phyloP scores from a whole-genome alignment of 1,140 invertebrate species.

The Yoshiicerus persimilis region DNA sequence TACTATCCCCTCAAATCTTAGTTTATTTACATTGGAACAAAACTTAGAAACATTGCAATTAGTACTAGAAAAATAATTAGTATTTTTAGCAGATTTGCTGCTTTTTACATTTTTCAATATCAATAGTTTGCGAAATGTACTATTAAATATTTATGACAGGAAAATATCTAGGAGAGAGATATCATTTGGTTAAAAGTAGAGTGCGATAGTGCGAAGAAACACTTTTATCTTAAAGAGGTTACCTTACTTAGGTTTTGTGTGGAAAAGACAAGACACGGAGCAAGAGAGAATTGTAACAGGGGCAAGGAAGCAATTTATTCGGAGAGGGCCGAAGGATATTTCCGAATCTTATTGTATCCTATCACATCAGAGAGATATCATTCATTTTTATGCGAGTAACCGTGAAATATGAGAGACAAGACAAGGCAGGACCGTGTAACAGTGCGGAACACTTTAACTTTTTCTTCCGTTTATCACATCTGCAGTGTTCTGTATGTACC shows the following conservation, averaged over 20 bases:
- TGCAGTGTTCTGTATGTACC: neutral
- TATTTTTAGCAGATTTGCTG: no score
- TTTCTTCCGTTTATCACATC: neutral
- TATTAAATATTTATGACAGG: neutral
- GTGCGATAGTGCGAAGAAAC: neutral
- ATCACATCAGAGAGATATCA: neutral
- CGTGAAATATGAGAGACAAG: conserved; percentile 9
- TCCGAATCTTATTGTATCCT: neutral
- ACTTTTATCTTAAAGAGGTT: neutral
- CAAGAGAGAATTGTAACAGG: neutral
- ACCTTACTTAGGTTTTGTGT: neutral
- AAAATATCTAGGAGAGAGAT: neutral
- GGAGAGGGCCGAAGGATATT: neutral
- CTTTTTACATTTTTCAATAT: no score
- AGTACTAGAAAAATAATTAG: no score
- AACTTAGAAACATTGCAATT: no score
- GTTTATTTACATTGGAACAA: no score
- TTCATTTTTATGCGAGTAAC: conserved; percentile 5
- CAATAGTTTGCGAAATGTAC: no score
- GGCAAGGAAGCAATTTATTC: neutral
- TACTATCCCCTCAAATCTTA: no score
- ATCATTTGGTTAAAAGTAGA: no score
- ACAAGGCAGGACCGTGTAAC: neutral
- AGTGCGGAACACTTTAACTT: neutral
- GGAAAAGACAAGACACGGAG: neutral